Evolutionary conservation across 2,113 vertebrate species (phyloP), one percentile per base, ranked within the genome.

Genomic region (Megalops atlanticus): DNA sequence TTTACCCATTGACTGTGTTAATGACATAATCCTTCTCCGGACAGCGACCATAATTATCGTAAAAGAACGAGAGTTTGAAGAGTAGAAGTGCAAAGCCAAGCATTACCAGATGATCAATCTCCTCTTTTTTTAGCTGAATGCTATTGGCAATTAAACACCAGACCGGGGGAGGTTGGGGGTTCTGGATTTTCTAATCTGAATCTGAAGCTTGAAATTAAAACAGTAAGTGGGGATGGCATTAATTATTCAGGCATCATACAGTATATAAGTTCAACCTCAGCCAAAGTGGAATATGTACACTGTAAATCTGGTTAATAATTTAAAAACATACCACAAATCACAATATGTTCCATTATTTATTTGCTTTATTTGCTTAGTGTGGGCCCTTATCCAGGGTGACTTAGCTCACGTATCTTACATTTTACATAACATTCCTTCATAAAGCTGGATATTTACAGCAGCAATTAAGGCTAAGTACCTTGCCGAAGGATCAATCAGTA

Each of bases 11-110:
- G 76, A 77, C 33, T 77, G 45, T 77, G 76, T 54, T 49, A 77
- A 49, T 77, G 47, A 76, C 74, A 76, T 76, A 76, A 77, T 77
- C 76, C 45, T 77, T 77, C 47, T 77, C 76, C 76, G 54, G 76
- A 52, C 31, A 47, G 76, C 31, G 45, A 33, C 76, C 49, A 77
- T 77, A 49, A 77, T 77, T 77, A 77, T 77, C 43, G 54, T 1
- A 11, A 54, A 54, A 27, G 76, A 77, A 10, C 2, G 5, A 64
- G 58, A 31, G 76, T 54, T 54, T 52, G 31, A 77, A 31, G 74
- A 75, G 40, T 4, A 41, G 39, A 77, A 77, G 2, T 54, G 45
- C 76, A 52, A 33, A 77, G 43, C 41, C 6, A 14, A 33, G 76
- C 45, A 52, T 31, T 49, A 35, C 10, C 2, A n/a, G 31, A 31